phyloP scores from a whole-genome alignment of 2,888 invertebrate genomes.

The Ophioninae sp. region DNA sequence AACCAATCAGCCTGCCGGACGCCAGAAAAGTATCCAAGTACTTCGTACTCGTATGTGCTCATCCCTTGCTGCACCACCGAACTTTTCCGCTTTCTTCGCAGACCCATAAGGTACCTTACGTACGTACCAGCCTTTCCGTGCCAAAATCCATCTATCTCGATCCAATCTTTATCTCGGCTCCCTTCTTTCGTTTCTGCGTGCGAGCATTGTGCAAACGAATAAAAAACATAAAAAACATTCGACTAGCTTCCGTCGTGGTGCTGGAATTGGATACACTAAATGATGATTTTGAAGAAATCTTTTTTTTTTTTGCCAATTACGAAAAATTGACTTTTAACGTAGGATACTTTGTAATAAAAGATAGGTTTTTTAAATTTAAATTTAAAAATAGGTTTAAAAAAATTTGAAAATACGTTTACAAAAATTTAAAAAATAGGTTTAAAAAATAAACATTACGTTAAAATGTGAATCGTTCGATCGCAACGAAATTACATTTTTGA shows the following conservation, averaged over 20 bases:
- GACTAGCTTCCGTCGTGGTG: neutral
- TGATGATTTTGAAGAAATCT: neutral
- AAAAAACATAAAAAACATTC: neutral
- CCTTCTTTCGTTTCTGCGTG: neutral
- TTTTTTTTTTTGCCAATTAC: neutral
- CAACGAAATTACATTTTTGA: too few relatives aligned
- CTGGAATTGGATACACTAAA: neutral
- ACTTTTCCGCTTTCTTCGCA: neutral
- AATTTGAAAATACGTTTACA: too few relatives aligned
- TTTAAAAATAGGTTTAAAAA: too few relatives aligned
- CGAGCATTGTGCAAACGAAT: neutral
- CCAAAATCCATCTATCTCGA: neutral
- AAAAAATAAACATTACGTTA: too few relatives aligned
- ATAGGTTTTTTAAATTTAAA: too few relatives aligned
- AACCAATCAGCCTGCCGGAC: slow-evolving; percentile 61
- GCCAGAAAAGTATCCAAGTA: slow-evolving; percentile 38
- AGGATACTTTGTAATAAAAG: too few relatives aligned
- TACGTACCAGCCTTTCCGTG: neutral
- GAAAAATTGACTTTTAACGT: too few relatives aligned
- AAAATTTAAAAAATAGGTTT: too few relatives aligned
- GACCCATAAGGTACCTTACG: neutral
- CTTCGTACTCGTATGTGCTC: slow-evolving; percentile 1
- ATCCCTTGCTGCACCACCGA: neutral
- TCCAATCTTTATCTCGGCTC: neutral
- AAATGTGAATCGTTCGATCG: too few relatives aligned